Evolutionary conservation across 2,113 vertebrate species (phyloP).

Genomic region (Tringa solitaria): DNA sequence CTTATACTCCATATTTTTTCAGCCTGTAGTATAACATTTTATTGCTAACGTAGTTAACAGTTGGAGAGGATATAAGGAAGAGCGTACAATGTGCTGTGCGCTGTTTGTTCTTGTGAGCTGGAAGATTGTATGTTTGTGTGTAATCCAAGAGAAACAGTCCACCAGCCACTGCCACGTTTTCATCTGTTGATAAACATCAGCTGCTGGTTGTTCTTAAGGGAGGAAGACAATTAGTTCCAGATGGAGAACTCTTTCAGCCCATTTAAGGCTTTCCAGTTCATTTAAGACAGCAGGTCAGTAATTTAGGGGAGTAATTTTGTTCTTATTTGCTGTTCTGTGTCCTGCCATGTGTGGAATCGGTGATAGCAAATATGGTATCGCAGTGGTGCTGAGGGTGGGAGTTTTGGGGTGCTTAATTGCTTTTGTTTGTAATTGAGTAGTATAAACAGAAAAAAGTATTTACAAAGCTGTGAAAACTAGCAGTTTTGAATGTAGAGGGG

Average conservation of each 20-base stretch:
- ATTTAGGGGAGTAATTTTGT: not conserved
- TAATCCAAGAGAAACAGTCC: not conserved
- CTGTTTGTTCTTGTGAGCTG: not conserved
- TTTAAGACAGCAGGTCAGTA: conserved; percentile 48
- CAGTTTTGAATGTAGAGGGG: not conserved
- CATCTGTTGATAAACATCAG: conserved; percentile 64
- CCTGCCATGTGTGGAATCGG: not conserved
- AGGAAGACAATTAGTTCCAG: conserved; percentile 46
- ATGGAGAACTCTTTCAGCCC: conserved; percentile 21
- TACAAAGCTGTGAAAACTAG: not conserved
- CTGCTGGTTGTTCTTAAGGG: conserved; percentile 20
- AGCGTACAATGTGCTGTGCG: accelerated
- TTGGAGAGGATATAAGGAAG: not conserved
- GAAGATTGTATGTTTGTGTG: not conserved
- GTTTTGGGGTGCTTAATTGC: not conserved
- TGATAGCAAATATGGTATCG: not conserved
- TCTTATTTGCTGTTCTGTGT: not conserved
- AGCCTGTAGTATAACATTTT: not conserved
- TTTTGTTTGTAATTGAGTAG: not conserved
- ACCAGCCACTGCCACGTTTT: conserved; percentile 51
- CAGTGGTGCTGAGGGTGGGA: not conserved
- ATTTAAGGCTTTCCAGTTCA: conserved; percentile 4
- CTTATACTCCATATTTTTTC: not conserved
- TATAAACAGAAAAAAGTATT: not conserved
- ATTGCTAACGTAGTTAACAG: not conserved